phyloP scores from a whole-genome alignment of 2,797 vertebrate species.

The Enteromius thamalakanensis region DNA sequence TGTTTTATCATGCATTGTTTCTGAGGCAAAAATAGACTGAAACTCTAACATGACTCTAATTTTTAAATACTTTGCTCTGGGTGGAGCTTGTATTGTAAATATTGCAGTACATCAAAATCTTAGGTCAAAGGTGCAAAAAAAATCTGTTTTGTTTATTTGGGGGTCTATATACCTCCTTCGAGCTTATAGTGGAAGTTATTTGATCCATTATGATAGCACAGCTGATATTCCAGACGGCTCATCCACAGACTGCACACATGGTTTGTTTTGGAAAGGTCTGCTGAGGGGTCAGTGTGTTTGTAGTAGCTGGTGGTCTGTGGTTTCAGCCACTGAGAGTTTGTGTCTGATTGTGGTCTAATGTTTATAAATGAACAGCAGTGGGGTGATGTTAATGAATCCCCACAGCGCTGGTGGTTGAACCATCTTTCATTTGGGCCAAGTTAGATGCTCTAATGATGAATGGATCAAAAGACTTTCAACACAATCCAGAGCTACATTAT shows the following conservation, averaged over 20 bases:
- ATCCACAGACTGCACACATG: neutral
- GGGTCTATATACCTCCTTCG: neutral
- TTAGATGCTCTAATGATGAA: slow-evolving; percentile 22
- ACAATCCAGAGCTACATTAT: slow-evolving; percentile 17
- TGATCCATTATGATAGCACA: neutral
- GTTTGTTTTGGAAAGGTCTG: slow-evolving; percentile 41
- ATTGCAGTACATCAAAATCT: neutral
- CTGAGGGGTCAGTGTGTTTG: slow-evolving; percentile 32
- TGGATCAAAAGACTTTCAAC: slow-evolving; percentile 22
- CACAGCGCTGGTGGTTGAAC: slow-evolving; percentile 2
- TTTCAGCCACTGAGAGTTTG: slow-evolving; percentile 34
- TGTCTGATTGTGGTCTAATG: slow-evolving; percentile 30
- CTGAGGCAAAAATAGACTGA: neutral
- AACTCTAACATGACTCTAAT: neutral
- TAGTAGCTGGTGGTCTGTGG: slow-evolving; percentile 26
- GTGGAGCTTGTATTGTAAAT: neutral
- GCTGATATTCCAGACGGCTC: slow-evolving; percentile 12
- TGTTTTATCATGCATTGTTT: neutral
- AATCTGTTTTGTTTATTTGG: neutral
- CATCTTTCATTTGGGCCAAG: slow-evolving; percentile 4
- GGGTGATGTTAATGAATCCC: slow-evolving; percentile 15
- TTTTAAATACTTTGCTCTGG: neutral
- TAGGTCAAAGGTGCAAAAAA: neutral
- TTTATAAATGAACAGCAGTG: slow-evolving; percentile 42
- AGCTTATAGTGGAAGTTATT: slow-evolving; percentile 2